phyloP scores from a whole-genome alignment of 2,113 vertebrate genomes.

The Pantherophis guttatus region DNA sequence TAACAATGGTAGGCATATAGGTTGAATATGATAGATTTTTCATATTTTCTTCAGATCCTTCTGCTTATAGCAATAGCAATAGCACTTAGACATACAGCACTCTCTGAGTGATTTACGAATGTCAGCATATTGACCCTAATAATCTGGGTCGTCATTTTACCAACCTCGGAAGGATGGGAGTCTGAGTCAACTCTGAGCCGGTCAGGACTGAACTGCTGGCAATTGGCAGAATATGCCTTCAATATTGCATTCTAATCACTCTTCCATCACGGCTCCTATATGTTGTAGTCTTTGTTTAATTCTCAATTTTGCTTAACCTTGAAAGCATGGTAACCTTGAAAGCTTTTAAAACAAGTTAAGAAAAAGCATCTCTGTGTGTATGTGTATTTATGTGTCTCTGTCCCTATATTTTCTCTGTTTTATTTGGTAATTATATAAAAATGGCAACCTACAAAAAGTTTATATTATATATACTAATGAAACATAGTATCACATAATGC shows the following conservation, averaged over 20 bases:
- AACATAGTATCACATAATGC: neutral
- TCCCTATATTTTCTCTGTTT: neutral
- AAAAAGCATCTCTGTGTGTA: neutral
- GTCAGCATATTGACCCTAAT: neutral
- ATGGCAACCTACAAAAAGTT: neutral
- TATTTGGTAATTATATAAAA: neutral
- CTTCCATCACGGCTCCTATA: neutral
- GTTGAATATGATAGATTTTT: neutral
- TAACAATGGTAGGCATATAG: neutral
- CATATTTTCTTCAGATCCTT: neutral
- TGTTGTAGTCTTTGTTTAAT: neutral
- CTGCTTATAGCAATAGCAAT: neutral
- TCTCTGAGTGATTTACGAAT: neutral
- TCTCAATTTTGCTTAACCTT: neutral
- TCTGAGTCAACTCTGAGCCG: neutral
- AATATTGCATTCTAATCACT: neutral
- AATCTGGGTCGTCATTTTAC: neutral
- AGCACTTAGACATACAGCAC: neutral
- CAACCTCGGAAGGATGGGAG: neutral
- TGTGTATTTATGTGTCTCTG: neutral
- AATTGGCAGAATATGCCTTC: neutral
- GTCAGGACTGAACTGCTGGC: neutral
- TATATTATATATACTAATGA: neutral
- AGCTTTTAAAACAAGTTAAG: neutral
- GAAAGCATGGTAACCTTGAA: neutral